Evolutionary conservation across 1,140 invertebrate genomes (phyloP).

Genomic region (Oreohelix idahoensis): DNA sequence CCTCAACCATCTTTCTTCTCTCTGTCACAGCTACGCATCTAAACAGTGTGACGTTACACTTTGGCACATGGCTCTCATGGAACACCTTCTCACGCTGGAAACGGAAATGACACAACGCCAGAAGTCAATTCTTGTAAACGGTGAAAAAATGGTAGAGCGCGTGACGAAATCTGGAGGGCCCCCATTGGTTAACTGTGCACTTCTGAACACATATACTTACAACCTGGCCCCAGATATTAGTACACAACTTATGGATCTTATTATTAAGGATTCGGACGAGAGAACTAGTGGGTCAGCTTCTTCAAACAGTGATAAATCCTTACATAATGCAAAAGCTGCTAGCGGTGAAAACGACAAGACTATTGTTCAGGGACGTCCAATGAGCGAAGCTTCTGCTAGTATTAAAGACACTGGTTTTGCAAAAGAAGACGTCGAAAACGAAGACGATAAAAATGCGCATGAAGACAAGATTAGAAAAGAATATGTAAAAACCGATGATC

Average conservation of each 20-base stretch:
- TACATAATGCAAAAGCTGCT: background rate
- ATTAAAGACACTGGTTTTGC: no score
- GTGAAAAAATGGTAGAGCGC: background rate
- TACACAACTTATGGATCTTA: background rate
- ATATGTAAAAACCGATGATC: no score
- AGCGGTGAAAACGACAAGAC: background rate
- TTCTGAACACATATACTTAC: background rate
- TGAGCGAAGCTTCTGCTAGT: no score
- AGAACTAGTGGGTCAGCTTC: no score
- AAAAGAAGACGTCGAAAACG: no score
- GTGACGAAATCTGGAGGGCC: background rate
- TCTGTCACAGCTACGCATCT: background rate
- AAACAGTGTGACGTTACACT: background rate
- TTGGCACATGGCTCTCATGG: background rate
- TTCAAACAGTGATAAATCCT: background rate
- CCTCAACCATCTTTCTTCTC: background rate
- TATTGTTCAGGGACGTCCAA: background rate
- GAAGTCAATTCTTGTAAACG: background rate
- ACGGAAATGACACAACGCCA: constrained; percentile 7
- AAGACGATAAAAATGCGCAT: no score
- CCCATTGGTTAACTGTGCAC: background rate
- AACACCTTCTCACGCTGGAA: background rate
- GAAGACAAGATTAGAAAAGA: no score
- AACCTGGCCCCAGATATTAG: background rate
- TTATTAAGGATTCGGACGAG: background rate